These are phyloP conservation scores for Acanthococcus lagerstroemiae DNA, from an alignment of 2,888 invertebrate species.

Conservation along the genomic window DNA sequence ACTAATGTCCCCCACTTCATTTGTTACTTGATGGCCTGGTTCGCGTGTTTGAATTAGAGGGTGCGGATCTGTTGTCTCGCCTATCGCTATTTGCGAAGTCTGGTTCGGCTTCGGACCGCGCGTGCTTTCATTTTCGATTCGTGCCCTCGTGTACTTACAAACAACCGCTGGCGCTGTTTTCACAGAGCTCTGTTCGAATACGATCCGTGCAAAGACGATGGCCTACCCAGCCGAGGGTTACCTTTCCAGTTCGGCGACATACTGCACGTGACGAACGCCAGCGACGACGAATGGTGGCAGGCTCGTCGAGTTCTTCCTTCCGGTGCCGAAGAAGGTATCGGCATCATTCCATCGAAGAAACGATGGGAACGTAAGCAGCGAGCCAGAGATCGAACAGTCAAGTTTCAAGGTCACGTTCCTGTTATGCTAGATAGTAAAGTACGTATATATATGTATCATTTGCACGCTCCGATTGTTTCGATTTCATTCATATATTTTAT, in stretches of 20 bases:
- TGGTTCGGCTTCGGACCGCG: too few species aligned
- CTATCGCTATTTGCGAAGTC: too few species aligned
- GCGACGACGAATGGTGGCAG: constrained; percentile 99
- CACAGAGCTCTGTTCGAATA: constrained; percentile 92
- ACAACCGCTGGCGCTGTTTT: too few species aligned
- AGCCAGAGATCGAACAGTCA: constrained; percentile 91
- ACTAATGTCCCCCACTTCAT: too few species aligned
- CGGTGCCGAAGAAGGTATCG: constrained; percentile 80
- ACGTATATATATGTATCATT: too few species aligned
- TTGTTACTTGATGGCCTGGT: too few species aligned
- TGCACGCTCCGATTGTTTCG: too few species aligned
- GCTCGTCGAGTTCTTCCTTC: constrained; percentile 57
- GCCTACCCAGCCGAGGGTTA: constrained; percentile 87
- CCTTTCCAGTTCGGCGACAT: constrained; percentile 97
- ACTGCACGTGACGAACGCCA: constrained; percentile 95
- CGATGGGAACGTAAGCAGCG: constrained; percentile 95
- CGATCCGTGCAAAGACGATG: constrained; percentile 94
- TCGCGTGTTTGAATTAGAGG: too few species aligned
- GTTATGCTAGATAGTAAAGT: constrained; percentile 65
- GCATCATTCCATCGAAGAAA: constrained; percentile 91
- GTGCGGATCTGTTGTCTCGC: too few species aligned
- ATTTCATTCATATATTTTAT: too few species aligned
- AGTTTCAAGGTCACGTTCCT: constrained; percentile 83
- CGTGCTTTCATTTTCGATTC: too few species aligned
- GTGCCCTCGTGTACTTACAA: too few species aligned